Percentiles rank a stretch among this genome's conserved stretches.
phyloP scores from a whole-genome alignment of 1,140 invertebrate species.

The Lepidurus couesii region DNA sequence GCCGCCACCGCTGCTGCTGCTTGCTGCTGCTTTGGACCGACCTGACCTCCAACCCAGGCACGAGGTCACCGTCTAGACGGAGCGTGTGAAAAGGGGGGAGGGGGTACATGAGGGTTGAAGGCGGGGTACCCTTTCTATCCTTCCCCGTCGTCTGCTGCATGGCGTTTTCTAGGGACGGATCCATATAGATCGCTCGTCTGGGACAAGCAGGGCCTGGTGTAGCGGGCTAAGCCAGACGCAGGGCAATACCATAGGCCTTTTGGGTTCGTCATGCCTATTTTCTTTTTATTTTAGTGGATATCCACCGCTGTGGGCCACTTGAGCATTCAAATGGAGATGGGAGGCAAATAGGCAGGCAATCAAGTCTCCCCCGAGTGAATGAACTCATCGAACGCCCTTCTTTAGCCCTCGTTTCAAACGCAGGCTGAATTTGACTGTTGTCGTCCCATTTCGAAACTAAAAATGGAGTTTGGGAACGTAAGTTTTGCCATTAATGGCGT shows the following conservation, averaged over 20 bases:
- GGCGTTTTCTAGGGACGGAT: conserved; percentile 2
- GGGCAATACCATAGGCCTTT: neutral
- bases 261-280: neutral
- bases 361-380: no score
- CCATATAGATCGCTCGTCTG: conserved; percentile 16
- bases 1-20: neutral
- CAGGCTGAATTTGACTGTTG: no score
- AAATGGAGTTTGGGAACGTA: no score
- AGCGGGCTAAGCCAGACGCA: neutral
- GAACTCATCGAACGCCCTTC: no score
- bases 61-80: conserved; percentile 16
- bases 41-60: conserved; percentile 12
- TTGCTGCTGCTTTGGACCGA: neutral
- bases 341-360: no score
- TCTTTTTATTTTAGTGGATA: neutral
- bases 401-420: no score
- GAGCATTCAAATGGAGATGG: no score
- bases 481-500: no score
- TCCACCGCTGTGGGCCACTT: neutral
- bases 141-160: neutral
- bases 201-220: conserved; percentile 15
- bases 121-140: neutral
- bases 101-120: neutral
- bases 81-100: neutral
- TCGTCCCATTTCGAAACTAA: no score